Conservation (phyloP, 2,113 vertebrate genomes). For the Acrocephalus arundinaceus region DNA sequence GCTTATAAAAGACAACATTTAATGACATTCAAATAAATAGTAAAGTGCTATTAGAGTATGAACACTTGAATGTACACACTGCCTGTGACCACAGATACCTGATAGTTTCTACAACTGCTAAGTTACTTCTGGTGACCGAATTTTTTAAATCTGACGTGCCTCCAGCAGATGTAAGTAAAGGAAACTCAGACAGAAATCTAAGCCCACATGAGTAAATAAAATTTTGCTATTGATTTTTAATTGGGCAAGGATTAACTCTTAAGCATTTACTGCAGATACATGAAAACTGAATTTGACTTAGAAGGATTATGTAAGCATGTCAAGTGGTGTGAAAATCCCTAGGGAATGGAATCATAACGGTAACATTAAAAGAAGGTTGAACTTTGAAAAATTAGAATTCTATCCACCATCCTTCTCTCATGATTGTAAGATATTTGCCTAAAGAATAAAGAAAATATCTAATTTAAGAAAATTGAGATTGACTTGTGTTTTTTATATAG, state of each 20-base stretch:
- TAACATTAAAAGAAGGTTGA: background rate
- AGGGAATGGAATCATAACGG: background rate
- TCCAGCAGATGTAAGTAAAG: background rate
- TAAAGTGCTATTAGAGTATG: background rate
- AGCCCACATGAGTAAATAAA: background rate
- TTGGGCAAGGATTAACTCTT: background rate
- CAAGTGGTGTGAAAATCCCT: background rate
- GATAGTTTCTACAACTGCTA: background rate
- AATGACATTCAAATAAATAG: background rate
- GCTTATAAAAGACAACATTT: background rate
- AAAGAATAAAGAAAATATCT: background rate
- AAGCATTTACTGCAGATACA: background rate
- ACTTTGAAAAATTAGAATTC: background rate
- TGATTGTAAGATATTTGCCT: background rate
- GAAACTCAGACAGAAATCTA: background rate
- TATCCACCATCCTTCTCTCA: background rate
- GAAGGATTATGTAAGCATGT: background rate
- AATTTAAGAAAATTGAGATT: background rate
- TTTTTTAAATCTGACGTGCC: background rate
- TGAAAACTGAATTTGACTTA: background rate
- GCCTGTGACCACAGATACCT: background rate
- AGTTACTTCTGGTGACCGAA: background rate
- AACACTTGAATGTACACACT: background rate
- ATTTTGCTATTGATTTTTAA: background rate
- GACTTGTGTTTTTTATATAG: background rate